Percentiles rank a stretch among this genome's conserved stretches.
Conservation (phyloP, 2,888 invertebrate species). For the Cosmopolites sordidus region DNA sequence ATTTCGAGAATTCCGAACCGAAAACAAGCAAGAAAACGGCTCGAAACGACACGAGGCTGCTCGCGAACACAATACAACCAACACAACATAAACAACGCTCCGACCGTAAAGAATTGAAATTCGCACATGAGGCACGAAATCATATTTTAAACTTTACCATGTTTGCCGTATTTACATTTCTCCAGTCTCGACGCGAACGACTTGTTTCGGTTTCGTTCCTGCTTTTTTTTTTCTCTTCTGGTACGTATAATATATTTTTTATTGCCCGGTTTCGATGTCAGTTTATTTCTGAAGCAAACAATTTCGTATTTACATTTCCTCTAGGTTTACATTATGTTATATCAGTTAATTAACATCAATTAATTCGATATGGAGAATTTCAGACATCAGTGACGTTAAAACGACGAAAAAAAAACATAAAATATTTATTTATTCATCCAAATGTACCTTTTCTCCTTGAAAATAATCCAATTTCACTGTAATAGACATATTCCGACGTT, state of each 20-base stretch:
- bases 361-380: too few species aligned
- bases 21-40: background rate
- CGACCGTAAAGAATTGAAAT: slow-evolving; percentile 45
- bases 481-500: too few species aligned
- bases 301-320: too few species aligned
- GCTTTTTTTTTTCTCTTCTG: background rate
- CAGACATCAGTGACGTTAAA: too few species aligned
- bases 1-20: slow-evolving; percentile 2
- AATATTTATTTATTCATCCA: too few species aligned
- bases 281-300: background rate
- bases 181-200: background rate
- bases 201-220: slow-evolving; percentile 1
- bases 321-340: too few species aligned
- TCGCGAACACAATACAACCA: slow-evolving; percentile 39
- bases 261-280: background rate
- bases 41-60: background rate
- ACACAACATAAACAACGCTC: slow-evolving; percentile 46
- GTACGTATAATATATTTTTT: background rate
- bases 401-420: too few species aligned
- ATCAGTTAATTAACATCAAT: too few species aligned
- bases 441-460: too few species aligned
- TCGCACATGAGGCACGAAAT: slow-evolving; percentile 48
- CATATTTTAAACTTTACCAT: slow-evolving; percentile 40
- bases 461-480: too few species aligned
- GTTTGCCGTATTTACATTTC: slow-evolving; percentile 37